Evolutionary conservation across 2,113 vertebrate genomes (phyloP), one percentile per base, ranked within the genome.

Genomic region (Alosa alosa): DNA sequence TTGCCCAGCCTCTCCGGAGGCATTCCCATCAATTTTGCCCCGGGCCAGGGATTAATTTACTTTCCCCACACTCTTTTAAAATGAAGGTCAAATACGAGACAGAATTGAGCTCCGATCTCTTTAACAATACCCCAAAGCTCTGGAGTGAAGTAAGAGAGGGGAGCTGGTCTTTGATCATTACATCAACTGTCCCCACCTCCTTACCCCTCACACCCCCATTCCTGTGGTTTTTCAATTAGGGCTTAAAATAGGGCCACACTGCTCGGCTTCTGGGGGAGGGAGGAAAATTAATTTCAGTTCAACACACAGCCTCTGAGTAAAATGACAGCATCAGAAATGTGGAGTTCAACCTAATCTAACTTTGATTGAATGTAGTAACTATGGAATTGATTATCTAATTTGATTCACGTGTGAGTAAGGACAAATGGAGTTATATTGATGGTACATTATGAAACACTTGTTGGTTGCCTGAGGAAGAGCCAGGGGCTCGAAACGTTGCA

Each of bases 1-100:
- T 57, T 41, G 64, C 25, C 31, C 64, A 72, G 64, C 44, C 82
- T 82, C 81, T 72, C 84, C 52, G 13, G 25, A 84, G 44, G 45
- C 52, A 20, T 75, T 81, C 72, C 36, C 36, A 49, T 36, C 41
- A 83, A 68, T 86, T 72, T 17, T 83, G 68, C 11, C 64, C 50
- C 41, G 68, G 68, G 36, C 20, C 3, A 22, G 46, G 46, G 41
- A 57, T 72, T 47, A 82, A 83, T 50, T n/a, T 78, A n/a, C 52
- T 46, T 55, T 81, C 44, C 55, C 45, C 9, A 31, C 64, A 72
- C 64, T 72, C 64, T 72, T 50, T 83, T 78, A 81, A 81, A 64
- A 83, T 75, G 46, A 81, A 72, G 46, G 46, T 82, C 82, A 82
- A 31, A 25, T 68, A 18, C 7, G 49, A 36, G 55, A 81, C 9